Evolutionary conservation across 2,113 vertebrate genomes (phyloP).

Genomic region (Trogon melanurus): DNA sequence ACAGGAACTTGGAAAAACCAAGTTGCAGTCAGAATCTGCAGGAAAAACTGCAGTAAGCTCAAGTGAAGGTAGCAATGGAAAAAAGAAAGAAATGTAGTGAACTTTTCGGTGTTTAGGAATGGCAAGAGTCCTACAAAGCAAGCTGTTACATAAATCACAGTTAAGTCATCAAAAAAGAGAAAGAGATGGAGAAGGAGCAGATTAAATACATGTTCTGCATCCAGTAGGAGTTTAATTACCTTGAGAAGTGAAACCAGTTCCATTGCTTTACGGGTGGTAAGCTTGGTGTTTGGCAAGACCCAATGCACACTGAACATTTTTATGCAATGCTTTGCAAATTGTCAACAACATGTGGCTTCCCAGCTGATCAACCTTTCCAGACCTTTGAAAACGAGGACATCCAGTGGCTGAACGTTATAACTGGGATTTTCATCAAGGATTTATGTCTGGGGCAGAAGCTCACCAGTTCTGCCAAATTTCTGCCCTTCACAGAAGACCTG

Average conservation of each 20-base stretch:
- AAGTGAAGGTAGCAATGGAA: neutral
- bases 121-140: neutral
- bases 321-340: neutral
- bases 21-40: neutral
- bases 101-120: neutral
- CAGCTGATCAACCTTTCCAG: constrained; percentile 20
- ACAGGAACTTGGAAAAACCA: neutral
- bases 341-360: neutral
- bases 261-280: neutral
- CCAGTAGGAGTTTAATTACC: neutral
- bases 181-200: neutral
- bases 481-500: neutral
- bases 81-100: neutral
- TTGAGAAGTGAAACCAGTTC: neutral
- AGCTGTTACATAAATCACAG: neutral
- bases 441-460: neutral
- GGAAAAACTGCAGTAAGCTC: neutral
- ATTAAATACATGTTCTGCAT: neutral
- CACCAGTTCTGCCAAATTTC: neutral
- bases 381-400: constrained; percentile 63
- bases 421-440: neutral
- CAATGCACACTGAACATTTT: neutral
- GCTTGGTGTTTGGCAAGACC: constrained; percentile 1
- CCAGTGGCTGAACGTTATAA: constrained; percentile 46
- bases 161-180: neutral